Evolutionary conservation across 2,113 vertebrate species (phyloP), one percentile per base, ranked within the genome.

Genomic region (Columba janthina): DNA sequence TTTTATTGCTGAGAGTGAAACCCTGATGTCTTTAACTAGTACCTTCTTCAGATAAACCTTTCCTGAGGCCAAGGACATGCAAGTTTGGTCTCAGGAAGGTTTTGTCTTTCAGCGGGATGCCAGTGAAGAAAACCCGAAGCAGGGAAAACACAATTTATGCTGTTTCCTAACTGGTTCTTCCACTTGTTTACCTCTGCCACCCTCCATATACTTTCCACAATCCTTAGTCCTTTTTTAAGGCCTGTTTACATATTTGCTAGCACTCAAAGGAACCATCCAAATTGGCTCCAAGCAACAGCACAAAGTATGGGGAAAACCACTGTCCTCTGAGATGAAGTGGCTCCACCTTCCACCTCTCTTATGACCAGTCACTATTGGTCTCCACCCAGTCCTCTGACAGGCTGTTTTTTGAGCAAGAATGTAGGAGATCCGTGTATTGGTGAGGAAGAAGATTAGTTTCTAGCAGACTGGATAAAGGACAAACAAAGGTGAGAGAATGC

Each of bases 21-120:
- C 84, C 32, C 58, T 73, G 26, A 71, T 91, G 26, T 81, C 48
- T 86, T 94, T 90, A 73, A 78, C 67, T 83, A 78, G 73, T 91
- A 32, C 10, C 58, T 84, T 80, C 89, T 88, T 96, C 73, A 89
- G 51, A 67, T 70, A 86, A 94, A 80, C 50, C 75, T 84, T 91
- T 94, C 34, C 56, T 69, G 64, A 93, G 81, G 81, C 56, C 80
- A 95, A 81, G 54, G 51, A 77, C 25, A 1, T 29, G 32, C 79
- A 90, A 53, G 25, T 56, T 93, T 94, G 51, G 18, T 79, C 60
- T 84, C 69, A 53, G n/a, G 34, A 92, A 81, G n/a, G 11, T 72
- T 93, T 94, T 71, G 26, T 81, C 58, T 88, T 93, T 83, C 42
- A 64, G 28, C 69, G 4, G n/a, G 42, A 64, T 44, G 36, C 26